phyloP scores from a whole-genome alignment of 2,888 invertebrate species.

The Neoascia interrupta region DNA sequence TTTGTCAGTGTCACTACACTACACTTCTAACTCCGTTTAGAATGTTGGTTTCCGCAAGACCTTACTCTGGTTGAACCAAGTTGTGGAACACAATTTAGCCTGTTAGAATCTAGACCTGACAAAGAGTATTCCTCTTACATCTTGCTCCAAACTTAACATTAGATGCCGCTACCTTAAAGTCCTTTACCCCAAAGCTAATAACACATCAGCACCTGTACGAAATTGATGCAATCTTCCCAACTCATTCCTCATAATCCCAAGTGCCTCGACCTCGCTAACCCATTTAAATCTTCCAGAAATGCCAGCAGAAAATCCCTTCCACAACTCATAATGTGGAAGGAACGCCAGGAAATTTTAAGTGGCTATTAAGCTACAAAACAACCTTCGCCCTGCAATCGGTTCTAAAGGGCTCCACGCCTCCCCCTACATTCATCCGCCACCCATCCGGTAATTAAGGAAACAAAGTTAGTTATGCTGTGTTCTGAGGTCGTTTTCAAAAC shows the following conservation, averaged over 20 bases:
- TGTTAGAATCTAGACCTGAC: too few species aligned
- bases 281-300: conserved; percentile 45
- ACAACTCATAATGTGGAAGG: conserved; percentile 18
- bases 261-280: background rate
- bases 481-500: conserved; percentile 78
- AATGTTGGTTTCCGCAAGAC: too few species aligned
- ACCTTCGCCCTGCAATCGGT: conserved; percentile 49
- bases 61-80: too few species aligned
- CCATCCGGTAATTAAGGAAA: conserved; percentile 63
- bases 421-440: background rate
- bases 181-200: conserved; percentile 23
- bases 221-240: conserved; percentile 8
- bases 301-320: conserved; percentile 31
- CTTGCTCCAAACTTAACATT: too few species aligned
- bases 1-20: too few species aligned
- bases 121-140: too few species aligned
- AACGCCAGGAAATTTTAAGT: conserved; percentile 51
- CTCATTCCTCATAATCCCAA: background rate
- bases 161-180: too few species aligned
- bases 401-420: background rate
- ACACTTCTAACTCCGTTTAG: too few species aligned
- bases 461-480: conserved; percentile 68
- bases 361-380: conserved; percentile 58
- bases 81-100: too few species aligned
- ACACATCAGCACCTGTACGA: conserved; percentile 41